phyloP scores from a whole-genome alignment of 2,113 vertebrate genomes.

The Catharus bicknelli region DNA sequence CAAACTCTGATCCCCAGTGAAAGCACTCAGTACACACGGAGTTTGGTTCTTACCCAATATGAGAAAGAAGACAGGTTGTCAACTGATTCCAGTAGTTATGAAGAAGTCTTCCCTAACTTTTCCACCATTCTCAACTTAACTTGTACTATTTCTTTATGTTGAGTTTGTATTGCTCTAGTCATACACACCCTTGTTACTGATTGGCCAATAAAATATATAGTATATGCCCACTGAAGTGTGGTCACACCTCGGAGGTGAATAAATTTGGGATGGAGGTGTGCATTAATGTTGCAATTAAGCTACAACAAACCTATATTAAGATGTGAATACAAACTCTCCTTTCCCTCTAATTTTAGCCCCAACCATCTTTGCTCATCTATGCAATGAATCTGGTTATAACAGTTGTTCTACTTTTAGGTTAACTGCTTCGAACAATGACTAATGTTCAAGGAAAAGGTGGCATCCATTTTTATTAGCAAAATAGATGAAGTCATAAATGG shows the following conservation, averaged over 20 bases:
- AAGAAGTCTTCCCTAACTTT: background rate
- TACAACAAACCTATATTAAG: background rate
- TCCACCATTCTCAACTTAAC: background rate
- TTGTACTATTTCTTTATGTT: background rate
- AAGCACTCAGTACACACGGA: background rate
- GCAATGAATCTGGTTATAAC: background rate
- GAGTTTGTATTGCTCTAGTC: background rate
- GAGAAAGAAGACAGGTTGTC: background rate
- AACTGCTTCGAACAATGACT: background rate
- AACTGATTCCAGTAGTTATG: accelerated
- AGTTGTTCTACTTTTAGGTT: background rate
- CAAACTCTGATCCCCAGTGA: background rate
- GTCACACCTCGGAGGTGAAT: background rate
- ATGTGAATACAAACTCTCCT: background rate
- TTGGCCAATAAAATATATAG: background rate
- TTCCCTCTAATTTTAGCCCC: background rate
- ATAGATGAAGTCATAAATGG: background rate
- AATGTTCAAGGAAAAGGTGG: background rate
- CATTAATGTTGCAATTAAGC: background rate
- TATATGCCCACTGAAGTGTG: no score
- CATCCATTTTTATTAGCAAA: background rate
- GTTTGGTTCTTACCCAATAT: background rate
- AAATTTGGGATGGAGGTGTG: background rate
- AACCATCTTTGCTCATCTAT: background rate
- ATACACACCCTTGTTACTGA: background rate